phyloP scores from a whole-genome alignment of 2,797 vertebrate genomes.

The Sciaenops ocellatus region DNA sequence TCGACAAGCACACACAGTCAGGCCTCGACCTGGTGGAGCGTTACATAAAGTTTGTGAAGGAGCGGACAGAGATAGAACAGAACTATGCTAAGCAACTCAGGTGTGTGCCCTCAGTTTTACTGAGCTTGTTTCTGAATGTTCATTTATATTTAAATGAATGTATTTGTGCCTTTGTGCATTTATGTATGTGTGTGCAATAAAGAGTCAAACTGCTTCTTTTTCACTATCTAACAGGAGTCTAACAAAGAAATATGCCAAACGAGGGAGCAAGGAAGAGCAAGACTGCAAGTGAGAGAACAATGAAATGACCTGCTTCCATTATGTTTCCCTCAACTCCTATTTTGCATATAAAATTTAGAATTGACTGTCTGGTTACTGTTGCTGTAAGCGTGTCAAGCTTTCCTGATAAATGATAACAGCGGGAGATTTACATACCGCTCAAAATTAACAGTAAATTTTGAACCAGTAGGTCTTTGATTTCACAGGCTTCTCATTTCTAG shows the following conservation, averaged over 20 bases:
- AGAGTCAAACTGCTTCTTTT: constrained; percentile 6
- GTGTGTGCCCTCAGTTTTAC: constrained; percentile 79
- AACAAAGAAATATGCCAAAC: constrained; percentile 89
- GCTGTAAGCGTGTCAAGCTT: background rate
- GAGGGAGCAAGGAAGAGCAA: constrained; percentile 87
- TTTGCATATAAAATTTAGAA: background rate
- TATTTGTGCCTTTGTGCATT: background rate
- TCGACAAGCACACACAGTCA: constrained; percentile 96
- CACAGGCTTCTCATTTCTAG: background rate
- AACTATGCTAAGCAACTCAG: constrained; percentile 96
- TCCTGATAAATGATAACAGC: background rate
- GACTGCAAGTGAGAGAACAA: constrained; percentile 86
- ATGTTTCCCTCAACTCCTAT: background rate
- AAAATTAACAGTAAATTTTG: background rate
- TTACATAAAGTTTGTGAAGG: constrained; percentile 97
- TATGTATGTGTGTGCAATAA: background rate
- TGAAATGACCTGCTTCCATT: background rate
- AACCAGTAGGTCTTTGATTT: background rate
- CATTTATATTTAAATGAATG: background rate
- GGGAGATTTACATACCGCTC: background rate
- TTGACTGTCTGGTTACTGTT: background rate
- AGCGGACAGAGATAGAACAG: constrained; percentile 94
- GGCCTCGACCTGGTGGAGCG: constrained; percentile 95
- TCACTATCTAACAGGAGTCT: constrained; percentile 79
- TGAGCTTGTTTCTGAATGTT: background rate